These are phyloP conservation scores for Morinoia aosen DNA, from an alignment of 2,888 invertebrate genomes.

Conservation along the genomic window DNA sequence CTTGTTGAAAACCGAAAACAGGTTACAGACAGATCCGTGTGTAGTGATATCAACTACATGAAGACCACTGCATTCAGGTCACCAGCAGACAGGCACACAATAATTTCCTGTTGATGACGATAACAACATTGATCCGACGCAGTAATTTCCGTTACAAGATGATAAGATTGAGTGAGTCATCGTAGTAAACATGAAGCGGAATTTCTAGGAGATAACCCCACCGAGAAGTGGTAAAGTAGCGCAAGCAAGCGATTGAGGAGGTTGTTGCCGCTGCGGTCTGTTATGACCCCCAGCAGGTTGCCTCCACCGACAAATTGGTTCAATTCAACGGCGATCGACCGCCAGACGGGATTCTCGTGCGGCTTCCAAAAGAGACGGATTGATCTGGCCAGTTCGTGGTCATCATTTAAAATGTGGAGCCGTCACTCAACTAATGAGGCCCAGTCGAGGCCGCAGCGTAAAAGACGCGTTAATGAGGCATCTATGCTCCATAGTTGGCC, in stretches of 20 bases:
- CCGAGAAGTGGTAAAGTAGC: neutral
- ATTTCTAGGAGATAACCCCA: neutral
- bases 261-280: neutral
- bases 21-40: neutral
- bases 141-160: neutral
- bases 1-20: neutral
- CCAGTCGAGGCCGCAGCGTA: neutral
- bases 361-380: conserved; percentile 15
- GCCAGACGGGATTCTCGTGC: neutral
- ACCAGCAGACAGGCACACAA: neutral
- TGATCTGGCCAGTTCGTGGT: conserved; percentile 1
- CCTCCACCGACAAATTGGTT: neutral
- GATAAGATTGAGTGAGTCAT: neutral
- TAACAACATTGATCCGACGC: neutral
- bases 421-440: neutral
- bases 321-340: neutral
- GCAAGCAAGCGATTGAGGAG: neutral
- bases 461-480: neutral
- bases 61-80: neutral
- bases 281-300: neutral
- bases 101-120: neutral
- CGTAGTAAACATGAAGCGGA: neutral
- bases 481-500: neutral
- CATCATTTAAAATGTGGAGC: conserved; percentile 26
- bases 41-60: neutral